Evolutionary conservation across 1,140 invertebrate species (phyloP), one percentile per base, ranked within the genome.

Genomic region (Trichonephila clavipes): DNA sequence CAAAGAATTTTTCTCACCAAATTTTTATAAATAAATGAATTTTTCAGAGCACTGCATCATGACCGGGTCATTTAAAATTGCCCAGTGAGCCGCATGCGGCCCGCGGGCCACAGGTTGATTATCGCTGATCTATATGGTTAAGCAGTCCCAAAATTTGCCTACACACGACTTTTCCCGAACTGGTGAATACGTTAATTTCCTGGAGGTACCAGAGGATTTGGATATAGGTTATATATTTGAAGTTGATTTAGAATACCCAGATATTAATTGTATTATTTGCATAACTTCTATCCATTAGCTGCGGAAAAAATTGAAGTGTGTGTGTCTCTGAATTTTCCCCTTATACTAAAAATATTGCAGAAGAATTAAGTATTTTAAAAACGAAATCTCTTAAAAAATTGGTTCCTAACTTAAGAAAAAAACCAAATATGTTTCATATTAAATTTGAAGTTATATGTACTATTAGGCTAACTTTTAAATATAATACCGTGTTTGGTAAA

Each of bases 401-500:
- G 4, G 14, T 62, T 19, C 61, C 87, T 40, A 69, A 58, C 34
- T 24, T 88, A 18, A 8, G 28, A 16, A 69, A 88, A 69, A 88
- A 51, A n/a, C 7, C 0, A 69, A 88, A 44, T 88, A 69, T 69
- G 28, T 88, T 10, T 2, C 69, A 5, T 7, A 88, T 51, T 88
- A 88, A 88, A 88, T 69, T 69, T 88, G 69, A 66, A 88, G 16
- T 24, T 64, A 19, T 88, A 44, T 28, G 1, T 88, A 21, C 12
- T 51, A 44, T n/a, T 28, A 44, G 61, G 87, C 12, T 69, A 61
- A 1, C 44, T 40, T 90, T 12, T 58, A 58, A 64, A 90, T 44
- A 90, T 44, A 90, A 90, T 62, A n/a, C 40, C 3, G 19, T 90
- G 2, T 90, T 90, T 82, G 88, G 66, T 24, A 90, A 90, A 90